Percentiles rank a stretch among this genome's conserved stretches.
These are phyloP conservation scores for Okamejei kenojei DNA, from an alignment of 2,797 vertebrate genomes.

Conservation along the genomic window DNA sequence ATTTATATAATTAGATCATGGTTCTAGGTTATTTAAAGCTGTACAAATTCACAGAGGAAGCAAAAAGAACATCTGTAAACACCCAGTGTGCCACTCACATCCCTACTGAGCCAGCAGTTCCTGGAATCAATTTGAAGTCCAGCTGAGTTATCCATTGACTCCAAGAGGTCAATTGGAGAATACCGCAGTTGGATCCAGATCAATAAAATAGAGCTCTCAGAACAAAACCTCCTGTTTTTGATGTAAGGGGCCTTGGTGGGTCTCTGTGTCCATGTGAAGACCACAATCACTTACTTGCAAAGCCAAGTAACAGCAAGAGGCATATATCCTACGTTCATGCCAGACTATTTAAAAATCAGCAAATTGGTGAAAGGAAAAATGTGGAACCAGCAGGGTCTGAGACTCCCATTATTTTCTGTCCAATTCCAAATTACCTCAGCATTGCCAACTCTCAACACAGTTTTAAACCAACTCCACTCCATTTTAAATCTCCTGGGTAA, in stretches of 20 bases:
- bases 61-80: not conserved
- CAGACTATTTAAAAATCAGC: not conserved
- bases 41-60: not conserved
- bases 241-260: not conserved
- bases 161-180: not conserved
- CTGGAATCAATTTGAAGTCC: conserved; percentile 1
- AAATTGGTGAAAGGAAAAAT: conserved; percentile 11
- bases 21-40: not conserved
- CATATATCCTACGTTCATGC: not conserved
- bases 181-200: not conserved
- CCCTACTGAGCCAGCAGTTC: not conserved
- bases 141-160: conserved; percentile 10
- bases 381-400: not conserved
- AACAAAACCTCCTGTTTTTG: not conserved
- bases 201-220: not conserved
- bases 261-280: not conserved
- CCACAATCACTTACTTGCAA: not conserved
- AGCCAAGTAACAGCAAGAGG: conserved; percentile 11
- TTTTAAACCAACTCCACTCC: not conserved
- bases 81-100: no score
- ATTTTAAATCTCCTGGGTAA: not conserved
- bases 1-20: not conserved
- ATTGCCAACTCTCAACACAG: not conserved
- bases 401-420: not conserved
- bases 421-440: not conserved